Percentiles rank a stretch among this genome's conserved stretches.
Conservation (phyloP, 2,113 vertebrate species). For the Brachyhypopomus gauderio region DNA sequence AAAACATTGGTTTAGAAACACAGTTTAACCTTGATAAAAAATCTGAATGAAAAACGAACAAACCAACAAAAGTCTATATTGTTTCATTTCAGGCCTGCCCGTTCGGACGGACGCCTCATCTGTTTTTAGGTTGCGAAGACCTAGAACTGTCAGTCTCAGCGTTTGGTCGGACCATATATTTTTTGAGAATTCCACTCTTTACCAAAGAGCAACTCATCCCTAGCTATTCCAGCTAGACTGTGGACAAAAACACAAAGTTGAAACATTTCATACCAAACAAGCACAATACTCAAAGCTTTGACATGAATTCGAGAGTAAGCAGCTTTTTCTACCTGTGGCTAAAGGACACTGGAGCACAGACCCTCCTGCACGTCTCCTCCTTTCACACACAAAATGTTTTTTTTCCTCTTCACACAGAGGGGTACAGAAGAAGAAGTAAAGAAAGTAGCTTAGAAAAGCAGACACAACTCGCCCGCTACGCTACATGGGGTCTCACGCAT, state of each 20-base stretch:
- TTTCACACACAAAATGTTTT: neutral
- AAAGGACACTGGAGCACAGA: conserved; percentile 22
- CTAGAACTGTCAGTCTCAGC: neutral
- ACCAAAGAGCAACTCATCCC: conserved; percentile 15
- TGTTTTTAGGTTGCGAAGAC: neutral
- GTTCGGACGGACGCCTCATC: neutral
- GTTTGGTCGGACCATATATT: neutral
- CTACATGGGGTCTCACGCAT: conserved; percentile 19
- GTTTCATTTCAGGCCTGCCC: conserved; percentile 13
- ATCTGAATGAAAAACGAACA: neutral
- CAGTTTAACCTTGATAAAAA: conserved; percentile 26
- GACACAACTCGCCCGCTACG: conserved; percentile 26
- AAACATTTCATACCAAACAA: conserved; percentile 39
- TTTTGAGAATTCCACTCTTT: conserved; percentile 18
- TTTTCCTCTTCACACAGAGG: conserved; percentile 13
- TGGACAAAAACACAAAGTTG: conserved; percentile 23
- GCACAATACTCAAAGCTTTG: conserved; percentile 33
- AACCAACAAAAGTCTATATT: neutral
- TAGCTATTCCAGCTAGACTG: conserved; percentile 16
- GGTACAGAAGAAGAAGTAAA: conserved; percentile 8
- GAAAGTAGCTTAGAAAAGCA: conserved; percentile 22
- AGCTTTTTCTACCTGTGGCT: conserved; percentile 32
- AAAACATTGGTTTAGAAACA: conserved; percentile 43
- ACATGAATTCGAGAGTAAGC: conserved; percentile 46
- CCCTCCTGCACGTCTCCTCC: conserved; percentile 47